A percentile compares a stretch with the other conserved stretches of the same genome.
phyloP scores from a whole-genome alignment of 2,797 vertebrate genomes.

The Austrolebias charrua region DNA sequence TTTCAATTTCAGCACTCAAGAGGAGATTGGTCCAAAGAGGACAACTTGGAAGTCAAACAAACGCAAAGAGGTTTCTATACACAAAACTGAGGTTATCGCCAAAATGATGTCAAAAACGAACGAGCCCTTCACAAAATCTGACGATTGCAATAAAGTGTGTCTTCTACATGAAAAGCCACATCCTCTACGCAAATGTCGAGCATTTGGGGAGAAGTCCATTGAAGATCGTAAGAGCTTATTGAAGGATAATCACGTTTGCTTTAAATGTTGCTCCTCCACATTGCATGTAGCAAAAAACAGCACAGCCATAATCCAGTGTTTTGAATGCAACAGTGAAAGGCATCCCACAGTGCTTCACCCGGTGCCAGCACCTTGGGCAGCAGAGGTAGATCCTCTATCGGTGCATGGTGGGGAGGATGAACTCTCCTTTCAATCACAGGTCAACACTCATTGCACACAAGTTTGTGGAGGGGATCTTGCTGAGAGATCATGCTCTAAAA shows the following conservation, averaged over 20 bases:
- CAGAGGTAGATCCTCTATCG: no score
- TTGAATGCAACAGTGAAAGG: neutral
- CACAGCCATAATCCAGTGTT: neutral
- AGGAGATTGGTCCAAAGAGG: neutral
- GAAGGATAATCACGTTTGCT: conserved; percentile 5
- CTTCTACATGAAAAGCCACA: neutral
- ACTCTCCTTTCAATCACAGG: no score
- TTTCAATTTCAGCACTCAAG: neutral
- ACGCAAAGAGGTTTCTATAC: neutral
- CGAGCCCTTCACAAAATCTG: accelerated
- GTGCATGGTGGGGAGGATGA: no score
- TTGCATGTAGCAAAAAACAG: conserved; percentile 6
- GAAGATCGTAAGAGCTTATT: neutral
- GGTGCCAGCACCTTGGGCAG: no score
- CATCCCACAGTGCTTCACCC: no score
- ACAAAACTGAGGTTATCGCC: neutral
- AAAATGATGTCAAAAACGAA: accelerated
- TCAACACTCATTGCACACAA: no score
- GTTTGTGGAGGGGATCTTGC: no score
- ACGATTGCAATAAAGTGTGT: neutral
- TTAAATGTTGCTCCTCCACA: conserved; percentile 3
- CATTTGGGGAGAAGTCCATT: neutral
- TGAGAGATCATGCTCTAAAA: no score
- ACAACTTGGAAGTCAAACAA: neutral
- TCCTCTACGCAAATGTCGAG: neutral